Percentiles rank a stretch among this genome's conserved stretches.
Evolutionary conservation across 2,888 invertebrate genomes (phyloP).

Genomic region (Athalia circularis): DNA sequence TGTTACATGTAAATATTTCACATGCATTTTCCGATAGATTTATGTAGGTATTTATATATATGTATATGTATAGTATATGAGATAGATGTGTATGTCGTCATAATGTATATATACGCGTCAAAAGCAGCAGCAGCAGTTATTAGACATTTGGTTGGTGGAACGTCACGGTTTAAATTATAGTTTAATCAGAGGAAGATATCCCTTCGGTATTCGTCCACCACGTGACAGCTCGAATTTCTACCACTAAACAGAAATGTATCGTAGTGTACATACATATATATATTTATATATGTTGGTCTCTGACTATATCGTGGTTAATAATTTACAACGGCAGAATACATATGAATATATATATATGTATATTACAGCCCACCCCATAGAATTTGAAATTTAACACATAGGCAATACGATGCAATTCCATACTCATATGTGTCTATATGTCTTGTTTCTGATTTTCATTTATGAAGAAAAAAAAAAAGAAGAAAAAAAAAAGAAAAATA

Average conservation of each 20-base stretch:
- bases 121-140: not conserved
- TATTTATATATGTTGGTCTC: no score
- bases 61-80: not conserved
- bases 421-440: no score
- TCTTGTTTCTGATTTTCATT: no score
- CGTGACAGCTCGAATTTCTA: not conserved
- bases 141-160: constrained; percentile 2
- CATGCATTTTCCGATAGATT: constrained; percentile 1
- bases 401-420: no score
- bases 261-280: no score
- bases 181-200: constrained; percentile 35
- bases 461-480: no score
- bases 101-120: constrained; percentile 27
- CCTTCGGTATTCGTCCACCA: constrained; percentile 29
- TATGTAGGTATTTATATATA: not conserved
- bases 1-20: not conserved
- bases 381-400: no score
- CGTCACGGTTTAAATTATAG: constrained; percentile 37
- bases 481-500: no score
- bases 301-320: no score
- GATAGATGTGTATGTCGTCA: not conserved
- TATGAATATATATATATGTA: no score
- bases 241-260: not conserved
- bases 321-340: no score
- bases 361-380: no score